A percentile compares a stretch with the other conserved stretches of the same genome.
phyloP scores from a whole-genome alignment of 2,888 invertebrate genomes.

The Acleris sparsana region DNA sequence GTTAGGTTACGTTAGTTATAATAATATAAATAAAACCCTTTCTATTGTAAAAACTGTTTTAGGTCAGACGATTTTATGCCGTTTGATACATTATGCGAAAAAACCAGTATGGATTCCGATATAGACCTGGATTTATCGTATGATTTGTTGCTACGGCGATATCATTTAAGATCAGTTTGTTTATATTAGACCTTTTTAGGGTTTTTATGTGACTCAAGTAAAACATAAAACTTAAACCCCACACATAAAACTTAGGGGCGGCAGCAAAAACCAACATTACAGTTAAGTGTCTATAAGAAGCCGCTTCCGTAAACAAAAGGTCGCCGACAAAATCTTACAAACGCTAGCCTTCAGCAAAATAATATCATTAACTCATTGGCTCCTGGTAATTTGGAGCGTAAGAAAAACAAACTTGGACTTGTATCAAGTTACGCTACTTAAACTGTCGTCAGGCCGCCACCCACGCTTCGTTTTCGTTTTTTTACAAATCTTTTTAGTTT shows the following conservation, averaged over 20 bases:
- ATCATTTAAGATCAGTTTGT: no score
- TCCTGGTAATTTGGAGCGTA: constrained; percentile 68
- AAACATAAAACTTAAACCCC: constrained; percentile 8
- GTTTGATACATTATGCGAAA: no score
- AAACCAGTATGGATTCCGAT: no score
- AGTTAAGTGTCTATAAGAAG: constrained; percentile 47
- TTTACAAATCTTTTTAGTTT: constrained; percentile 70
- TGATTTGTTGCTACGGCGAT: no score
- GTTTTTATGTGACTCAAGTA: neutral
- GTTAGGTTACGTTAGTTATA: no score
- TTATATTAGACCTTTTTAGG: no score
- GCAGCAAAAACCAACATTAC: constrained; percentile 39
- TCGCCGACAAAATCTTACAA: constrained; percentile 43
- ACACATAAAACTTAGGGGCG: constrained; percentile 7
- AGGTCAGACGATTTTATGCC: no score
- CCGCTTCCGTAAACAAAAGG: constrained; percentile 51
- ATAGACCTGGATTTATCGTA: no score
- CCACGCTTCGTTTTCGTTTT: constrained; percentile 64
- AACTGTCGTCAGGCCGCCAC: constrained; percentile 80
- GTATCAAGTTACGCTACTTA: constrained; percentile 78
- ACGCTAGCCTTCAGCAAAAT: constrained; percentile 55
- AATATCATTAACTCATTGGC: constrained; percentile 69
- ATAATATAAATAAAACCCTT: no score
- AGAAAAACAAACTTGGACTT: constrained; percentile 77
- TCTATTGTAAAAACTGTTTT: no score